Base-by-base conservation (phyloP, 2,888 invertebrate genomes). In the Dasysyrphus tricinctus region DNA sequence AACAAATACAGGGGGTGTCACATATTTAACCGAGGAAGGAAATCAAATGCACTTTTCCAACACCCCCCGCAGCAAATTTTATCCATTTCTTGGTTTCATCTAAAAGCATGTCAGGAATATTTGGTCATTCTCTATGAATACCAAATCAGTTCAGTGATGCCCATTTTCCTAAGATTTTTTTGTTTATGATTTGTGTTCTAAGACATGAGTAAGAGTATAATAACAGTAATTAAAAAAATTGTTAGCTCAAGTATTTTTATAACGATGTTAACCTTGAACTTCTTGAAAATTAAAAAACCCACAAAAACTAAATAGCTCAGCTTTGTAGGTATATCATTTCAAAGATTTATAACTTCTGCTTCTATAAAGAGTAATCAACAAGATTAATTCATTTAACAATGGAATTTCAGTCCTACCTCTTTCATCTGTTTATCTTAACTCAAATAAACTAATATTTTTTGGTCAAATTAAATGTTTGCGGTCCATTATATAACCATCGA, bases 401-500 rank as follows among this genome's bases (percentile, higher is more conserved):
- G 14, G 9, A 70, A 54, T 57, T 70, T 65, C 65, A 59, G 16
- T 14, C 65, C 56, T 67, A 77, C 70, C 56, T 65, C 24, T n/a
- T n/a, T n/a, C 2, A 70, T 11, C 16, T 19, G 42, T 57, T 65
- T 65, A 61, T 47, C 70, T 65, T 75, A 67, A 14, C 42, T 65
- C 80, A 67, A 14, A 42, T 0, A 42, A 57, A 70, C 44, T 12
- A 5, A 39, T 19, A 6, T 24, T 80, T 80, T 65, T 78, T 61
- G 61, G 54, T 29, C 51, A 72, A 86, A 78, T 86, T 79, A 82
- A 81, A 67, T 61, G 61, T 75, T 70, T 49, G 54, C 67, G 81
- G 81, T 81, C 75, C 74, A 79, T 82, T 82, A 75, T 82, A 72
- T 49, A 14, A 61, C 78, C 86, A 86, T 86, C 78, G 81, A 72